Evolutionary conservation across 2,888 invertebrate species (phyloP).

Genomic region (Monoplex corrugatus): DNA sequence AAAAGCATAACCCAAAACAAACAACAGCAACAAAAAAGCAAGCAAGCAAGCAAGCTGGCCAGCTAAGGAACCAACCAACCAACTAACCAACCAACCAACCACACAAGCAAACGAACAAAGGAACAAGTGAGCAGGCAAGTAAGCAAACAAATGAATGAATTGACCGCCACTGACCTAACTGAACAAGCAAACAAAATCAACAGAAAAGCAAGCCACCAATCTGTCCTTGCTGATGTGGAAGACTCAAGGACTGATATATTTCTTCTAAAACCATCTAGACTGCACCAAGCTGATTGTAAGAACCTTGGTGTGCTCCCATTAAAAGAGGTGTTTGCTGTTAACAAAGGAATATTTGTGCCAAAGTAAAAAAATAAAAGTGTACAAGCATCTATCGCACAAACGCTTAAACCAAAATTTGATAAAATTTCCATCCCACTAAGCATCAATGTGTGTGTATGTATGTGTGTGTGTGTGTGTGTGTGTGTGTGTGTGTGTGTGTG

Average conservation of each 20-base stretch:
- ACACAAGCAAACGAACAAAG: neutral
- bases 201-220: too few species aligned
- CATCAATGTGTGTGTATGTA: too few species aligned
- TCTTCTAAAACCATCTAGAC: too few species aligned
- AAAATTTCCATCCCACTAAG: too few species aligned
- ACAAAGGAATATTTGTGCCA: too few species aligned
- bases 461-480: constrained; percentile 1
- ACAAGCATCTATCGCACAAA: neutral
- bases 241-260: too few species aligned
- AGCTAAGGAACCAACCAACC: neutral
- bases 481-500: constrained; percentile 1
- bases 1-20: neutral
- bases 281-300: too few species aligned
- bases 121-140: neutral
- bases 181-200: neutral
- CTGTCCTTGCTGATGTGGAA: too few species aligned
- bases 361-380: neutral
- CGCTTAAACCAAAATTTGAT: too few species aligned
- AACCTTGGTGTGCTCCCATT: too few species aligned
- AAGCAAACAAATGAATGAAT: neutral
- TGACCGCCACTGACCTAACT: neutral
- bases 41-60: neutral
- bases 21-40: neutral
- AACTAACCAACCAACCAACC: neutral
- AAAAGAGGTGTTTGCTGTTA: too few species aligned